A percentile compares a stretch with the other conserved stretches of the same genome.
Conservation (phyloP, 30 jellyfish, hydroid and myxozoan genomes). For the Aurelia aurita region DNA sequence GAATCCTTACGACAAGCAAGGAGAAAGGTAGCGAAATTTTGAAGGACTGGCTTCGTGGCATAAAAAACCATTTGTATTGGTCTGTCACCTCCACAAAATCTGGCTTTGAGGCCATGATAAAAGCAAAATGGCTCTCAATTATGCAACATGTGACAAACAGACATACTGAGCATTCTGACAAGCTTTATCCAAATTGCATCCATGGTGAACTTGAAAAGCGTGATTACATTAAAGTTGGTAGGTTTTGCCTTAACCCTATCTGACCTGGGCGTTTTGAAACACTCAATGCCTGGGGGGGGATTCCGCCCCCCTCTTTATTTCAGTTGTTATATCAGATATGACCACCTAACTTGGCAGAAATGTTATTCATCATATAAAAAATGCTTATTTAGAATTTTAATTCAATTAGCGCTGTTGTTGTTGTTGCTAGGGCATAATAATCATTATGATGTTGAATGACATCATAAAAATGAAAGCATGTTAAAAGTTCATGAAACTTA, state of each 20-base stretch:
- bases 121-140: background rate
- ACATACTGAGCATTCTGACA: slow-evolving; percentile 34
- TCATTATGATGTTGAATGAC: no score
- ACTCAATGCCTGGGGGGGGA: no score
- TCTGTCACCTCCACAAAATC: slow-evolving; percentile 29
- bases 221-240: slow-evolving; percentile 28
- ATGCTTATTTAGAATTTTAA: no score
- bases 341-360: no score
- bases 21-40: slow-evolving; percentile 20
- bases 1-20: slow-evolving; percentile 4
- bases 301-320: no score
- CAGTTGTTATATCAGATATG: no score
- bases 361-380: no score
- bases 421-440: no score
- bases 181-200: slow-evolving; percentile 22
- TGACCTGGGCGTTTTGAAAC: no score
- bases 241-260: background rate
- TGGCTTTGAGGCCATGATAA: slow-evolving; percentile 14
- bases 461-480: no score
- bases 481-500: no score
- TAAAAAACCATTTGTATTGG: slow-evolving; percentile 33
- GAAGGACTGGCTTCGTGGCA: slow-evolving; percentile 6
- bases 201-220: slow-evolving; percentile 44
- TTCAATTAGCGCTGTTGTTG: no score
- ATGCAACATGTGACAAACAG: slow-evolving; percentile 41